Evolutionary conservation across 2,113 vertebrate species (phyloP), one percentile per base, ranked within the genome.

Genomic region (Choloepus hoffmanni): DNA sequence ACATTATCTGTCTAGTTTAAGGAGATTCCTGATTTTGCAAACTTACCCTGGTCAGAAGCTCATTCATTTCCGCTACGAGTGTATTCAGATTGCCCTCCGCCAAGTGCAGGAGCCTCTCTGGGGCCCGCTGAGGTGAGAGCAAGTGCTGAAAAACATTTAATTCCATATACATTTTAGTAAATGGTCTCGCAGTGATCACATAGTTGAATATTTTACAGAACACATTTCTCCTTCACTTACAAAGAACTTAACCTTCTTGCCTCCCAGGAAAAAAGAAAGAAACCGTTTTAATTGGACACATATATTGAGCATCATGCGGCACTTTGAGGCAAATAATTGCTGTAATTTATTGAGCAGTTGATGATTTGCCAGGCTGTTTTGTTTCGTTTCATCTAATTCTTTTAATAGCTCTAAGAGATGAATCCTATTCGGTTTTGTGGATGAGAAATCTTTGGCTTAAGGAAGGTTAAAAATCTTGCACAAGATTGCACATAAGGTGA

Each of bases 91-190:
- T 99, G 98, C 99, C 99, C 97, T 99, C 99, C 43, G 99, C 99
- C 98, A 99, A 97, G 96, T 99, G 99, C 97, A 99, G 98, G 97
- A 99, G 99, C 96, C 99, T 99, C 98, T 99, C 99, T 14, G 99
- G 99, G 90, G 99, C 99, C 97, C 98, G 98, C 98, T 99, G 99
- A 92, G 99, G 99, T n/a, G 99, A 99, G 72, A 99, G 98, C 98
- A 99, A 99, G 98, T 99, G 99, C 99, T 99, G 98, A 79, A 97
- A 98, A 96, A 98, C 91, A 98, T 67, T 79, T 36, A 67, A 92
- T 87, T 60, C 50, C 76, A 96, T 67, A 92, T 55, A 36, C n/a
- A 94, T 89, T 76, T 95, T 45, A 19, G 76, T 58, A 76, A 94
- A n/a, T 36, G 26, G 30, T n/a, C 63, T 92, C 40, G 13, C 18